Evolutionary conservation across 2,797 vertebrate species (phyloP).

Genomic region (Coracias cyanogaster): DNA sequence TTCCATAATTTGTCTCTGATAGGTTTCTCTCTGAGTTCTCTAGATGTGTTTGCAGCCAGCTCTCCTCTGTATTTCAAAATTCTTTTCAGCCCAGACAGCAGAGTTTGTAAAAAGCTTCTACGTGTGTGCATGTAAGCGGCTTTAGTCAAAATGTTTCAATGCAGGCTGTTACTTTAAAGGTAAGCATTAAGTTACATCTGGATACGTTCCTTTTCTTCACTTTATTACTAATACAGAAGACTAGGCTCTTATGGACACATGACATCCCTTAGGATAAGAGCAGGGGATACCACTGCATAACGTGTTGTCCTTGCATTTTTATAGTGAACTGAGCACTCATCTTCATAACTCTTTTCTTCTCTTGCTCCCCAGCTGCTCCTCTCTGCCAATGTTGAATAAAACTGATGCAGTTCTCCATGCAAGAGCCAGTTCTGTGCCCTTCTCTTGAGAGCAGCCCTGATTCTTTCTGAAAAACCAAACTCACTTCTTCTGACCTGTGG

Average conservation of each 20-base stretch:
- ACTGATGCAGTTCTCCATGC: not conserved
- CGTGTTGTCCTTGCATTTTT: not conserved
- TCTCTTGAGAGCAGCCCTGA: not conserved
- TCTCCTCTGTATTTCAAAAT: not conserved
- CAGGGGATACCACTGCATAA: not conserved
- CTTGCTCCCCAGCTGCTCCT: not conserved
- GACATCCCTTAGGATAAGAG: not conserved
- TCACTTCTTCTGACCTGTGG: conserved; percentile 10
- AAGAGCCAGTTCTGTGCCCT: not conserved
- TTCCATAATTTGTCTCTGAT: conserved; percentile 25
- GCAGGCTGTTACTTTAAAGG: not conserved
- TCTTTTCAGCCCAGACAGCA: not conserved
- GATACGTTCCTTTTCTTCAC: not conserved
- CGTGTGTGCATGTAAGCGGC: not conserved
- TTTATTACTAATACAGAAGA: not conserved
- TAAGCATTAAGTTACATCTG: not conserved
- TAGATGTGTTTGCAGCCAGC: conserved; percentile 3
- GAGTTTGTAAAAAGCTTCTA: not conserved
- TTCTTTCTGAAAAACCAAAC: not conserved
- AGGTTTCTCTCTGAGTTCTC: not conserved
- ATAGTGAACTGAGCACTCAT: not conserved
- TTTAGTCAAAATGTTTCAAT: not conserved
- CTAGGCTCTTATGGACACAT: not conserved
- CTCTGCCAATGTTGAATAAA: not conserved
- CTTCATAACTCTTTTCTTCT: not conserved